phyloP scores from a whole-genome alignment of 2,888 invertebrate genomes.

The Conchocele bisecta region DNA sequence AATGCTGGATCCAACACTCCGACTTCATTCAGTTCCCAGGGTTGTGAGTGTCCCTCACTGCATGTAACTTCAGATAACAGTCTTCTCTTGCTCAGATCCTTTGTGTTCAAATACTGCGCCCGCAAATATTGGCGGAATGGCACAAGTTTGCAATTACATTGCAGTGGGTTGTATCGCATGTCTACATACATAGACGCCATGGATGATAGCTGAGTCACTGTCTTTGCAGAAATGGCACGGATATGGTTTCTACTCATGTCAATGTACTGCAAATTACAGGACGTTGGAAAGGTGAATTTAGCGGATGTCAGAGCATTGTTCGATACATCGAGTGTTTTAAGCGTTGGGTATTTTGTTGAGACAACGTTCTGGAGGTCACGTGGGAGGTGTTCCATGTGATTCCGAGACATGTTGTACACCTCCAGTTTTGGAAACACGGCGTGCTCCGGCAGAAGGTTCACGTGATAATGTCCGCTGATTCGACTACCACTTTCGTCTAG shows the following conservation, averaged over 20 bases:
- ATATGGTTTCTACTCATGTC: constrained; percentile 46
- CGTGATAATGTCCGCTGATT: constrained; percentile 43
- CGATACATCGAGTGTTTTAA: constrained; percentile 48
- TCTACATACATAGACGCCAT: constrained; percentile 45
- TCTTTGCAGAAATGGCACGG: constrained; percentile 14
- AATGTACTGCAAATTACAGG: constrained; percentile 32
- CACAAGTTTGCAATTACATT: constrained; percentile 32
- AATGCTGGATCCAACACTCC: constrained; percentile 39
- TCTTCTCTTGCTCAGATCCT: constrained; percentile 17
- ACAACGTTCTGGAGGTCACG: constrained; percentile 31
- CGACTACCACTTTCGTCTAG: constrained; percentile 55
- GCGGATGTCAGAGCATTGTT: constrained; percentile 41
- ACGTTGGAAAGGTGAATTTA: constrained; percentile 30
- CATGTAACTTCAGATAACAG: constrained; percentile 47
- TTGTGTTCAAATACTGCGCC: constrained; percentile 29
- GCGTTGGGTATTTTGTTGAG: constrained; percentile 44
- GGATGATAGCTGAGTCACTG: constrained; percentile 19
- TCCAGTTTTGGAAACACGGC: constrained; percentile 49
- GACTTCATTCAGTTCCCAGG: constrained; percentile 18
- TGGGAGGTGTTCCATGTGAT: constrained; percentile 50
- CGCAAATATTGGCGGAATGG: constrained; percentile 40
- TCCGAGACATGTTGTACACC: constrained; percentile 53
- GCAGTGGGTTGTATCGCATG: constrained; percentile 46
- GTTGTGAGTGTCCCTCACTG: background rate
- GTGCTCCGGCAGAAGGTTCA: constrained; percentile 50